Base-by-base conservation (phyloP, 2,797 vertebrate genomes). In the Eptatretus atami region DNA sequence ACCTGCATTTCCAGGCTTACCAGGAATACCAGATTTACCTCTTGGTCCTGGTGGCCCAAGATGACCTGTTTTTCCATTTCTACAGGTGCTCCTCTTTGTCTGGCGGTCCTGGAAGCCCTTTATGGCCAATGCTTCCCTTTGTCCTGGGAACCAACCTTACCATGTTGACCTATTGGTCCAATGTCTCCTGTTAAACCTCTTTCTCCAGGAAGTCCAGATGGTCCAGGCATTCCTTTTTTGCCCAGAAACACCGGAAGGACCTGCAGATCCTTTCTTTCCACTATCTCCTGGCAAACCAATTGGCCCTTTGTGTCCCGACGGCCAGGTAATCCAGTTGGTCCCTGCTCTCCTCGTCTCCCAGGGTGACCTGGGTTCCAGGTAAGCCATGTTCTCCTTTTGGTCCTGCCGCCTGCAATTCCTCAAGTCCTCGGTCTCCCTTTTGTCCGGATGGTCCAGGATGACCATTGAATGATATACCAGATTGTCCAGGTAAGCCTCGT, bases 21-120 rank as follows among this genome's bases (percentile, higher is more conserved):
- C 57, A 12, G 57, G 10, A 61, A n/a, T 12, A 25, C 57, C 57
- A 25, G 57, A n/a, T n/a, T 9, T 61, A 25, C 57, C 86, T 1
- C 86, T 83, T 69, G 81, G 80, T 31, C 87, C 92, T 0, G 82
- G 76, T 65, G 74, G 76, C 64, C 81, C 81, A 15, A 76, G 75
- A 0, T 75, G 78, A 9, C 90, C 92, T 53, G 81, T 79, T 68
- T 90, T 88, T 75, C 92, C 92, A 71, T 79, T 81, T 67, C 73
- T 70, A 66, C 92, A 67, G 79, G 77, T 64, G 88, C 68, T 25
- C 80, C 86, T 2, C n/a, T n/a, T 25, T n/a, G 9, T 12, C 57
- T 25, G n/a, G 57, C 10, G 25, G 25, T n/a, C 57, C 57, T n/a
- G 57, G 57, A 61, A 61, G 57, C n/a, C 57, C 57, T 12, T 61